These are phyloP conservation scores for Gulo gulo DNA, from an alignment of 2,113 vertebrate genomes.

Conservation along the genomic window DNA sequence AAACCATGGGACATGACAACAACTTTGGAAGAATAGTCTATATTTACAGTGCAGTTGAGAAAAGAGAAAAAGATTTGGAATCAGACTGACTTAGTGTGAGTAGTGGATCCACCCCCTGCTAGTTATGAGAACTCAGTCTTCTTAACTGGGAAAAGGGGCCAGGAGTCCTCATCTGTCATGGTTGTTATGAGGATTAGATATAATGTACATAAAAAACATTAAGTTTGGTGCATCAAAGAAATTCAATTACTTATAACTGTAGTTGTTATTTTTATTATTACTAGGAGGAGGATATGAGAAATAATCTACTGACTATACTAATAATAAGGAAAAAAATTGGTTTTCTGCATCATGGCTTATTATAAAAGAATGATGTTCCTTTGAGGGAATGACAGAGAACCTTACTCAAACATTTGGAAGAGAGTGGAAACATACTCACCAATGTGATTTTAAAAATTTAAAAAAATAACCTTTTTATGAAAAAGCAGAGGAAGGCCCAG, in stretches of 20 bases:
- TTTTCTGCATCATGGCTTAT: constrained; percentile 52
- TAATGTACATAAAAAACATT: not conserved
- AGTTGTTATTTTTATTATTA: constrained; percentile 56
- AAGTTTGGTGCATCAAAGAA: not conserved
- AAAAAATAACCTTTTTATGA: not conserved
- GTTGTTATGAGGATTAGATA: not conserved
- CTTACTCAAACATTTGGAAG: not conserved
- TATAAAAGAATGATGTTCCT: constrained; percentile 43
- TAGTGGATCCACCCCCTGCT: not conserved
- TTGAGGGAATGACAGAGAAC: not conserved
- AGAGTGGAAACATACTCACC: not conserved
- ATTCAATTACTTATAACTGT: constrained; percentile 17
- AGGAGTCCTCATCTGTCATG: not conserved
- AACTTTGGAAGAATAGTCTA: not conserved
- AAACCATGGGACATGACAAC: not conserved
- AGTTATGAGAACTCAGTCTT: not conserved
- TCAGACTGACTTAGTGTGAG: not conserved
- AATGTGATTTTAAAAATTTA: not conserved
- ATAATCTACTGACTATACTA: constrained; percentile 20
- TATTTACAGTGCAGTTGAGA: not conserved
- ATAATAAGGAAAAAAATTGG: constrained; percentile 41
- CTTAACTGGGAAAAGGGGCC: not conserved
- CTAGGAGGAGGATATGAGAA: constrained; percentile 25
- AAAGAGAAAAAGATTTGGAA: not conserved
- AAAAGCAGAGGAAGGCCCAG: not conserved